Evolutionary conservation across 2,797 vertebrate genomes (phyloP).

Genomic region (Arrhamphus sclerolepis): DNA sequence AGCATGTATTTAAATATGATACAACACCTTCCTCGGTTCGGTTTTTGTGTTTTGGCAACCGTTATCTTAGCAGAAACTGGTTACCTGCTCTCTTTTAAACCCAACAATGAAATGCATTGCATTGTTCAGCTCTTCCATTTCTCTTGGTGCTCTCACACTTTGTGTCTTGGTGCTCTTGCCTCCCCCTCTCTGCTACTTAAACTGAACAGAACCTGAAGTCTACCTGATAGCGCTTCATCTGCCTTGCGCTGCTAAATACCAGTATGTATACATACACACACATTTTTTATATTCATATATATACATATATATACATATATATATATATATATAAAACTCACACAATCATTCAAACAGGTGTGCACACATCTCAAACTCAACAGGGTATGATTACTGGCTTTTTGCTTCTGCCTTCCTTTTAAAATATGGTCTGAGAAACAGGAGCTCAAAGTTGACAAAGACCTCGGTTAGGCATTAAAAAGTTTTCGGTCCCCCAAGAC

Average conservation of each 20-base stretch:
- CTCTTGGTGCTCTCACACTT: conserved; percentile 9
- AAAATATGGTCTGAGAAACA: conserved; percentile 65
- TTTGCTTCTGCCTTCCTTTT: conserved; percentile 72
- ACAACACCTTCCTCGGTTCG: conserved; percentile 57
- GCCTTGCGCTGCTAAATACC: conserved; percentile 69
- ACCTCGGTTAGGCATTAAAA: conserved; percentile 76
- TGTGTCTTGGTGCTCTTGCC: conserved; percentile 40
- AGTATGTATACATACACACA: conserved; percentile 38
- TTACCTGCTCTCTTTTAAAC: conserved; percentile 47
- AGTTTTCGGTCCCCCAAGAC: conserved; percentile 73
- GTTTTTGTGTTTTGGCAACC: conserved; percentile 76
- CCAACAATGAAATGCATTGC: conserved; percentile 44
- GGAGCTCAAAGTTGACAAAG: conserved; percentile 79
- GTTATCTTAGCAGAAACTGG: conserved; percentile 61
- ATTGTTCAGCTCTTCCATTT: conserved; percentile 34
- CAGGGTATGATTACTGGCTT: conserved; percentile 74
- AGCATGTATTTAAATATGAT: conserved; percentile 65
- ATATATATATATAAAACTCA: conserved; percentile 12
- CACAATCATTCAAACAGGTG: conserved; percentile 13
- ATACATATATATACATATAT: conserved; percentile 8
- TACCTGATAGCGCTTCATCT: conserved; percentile 50
- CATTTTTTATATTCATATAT: neutral
- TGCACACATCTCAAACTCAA: conserved; percentile 63
- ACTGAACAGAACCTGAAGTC: conserved; percentile 61
- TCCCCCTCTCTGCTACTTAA: conserved; percentile 67